Conservation (phyloP, 2,888 invertebrate species). For the Ethmia dodecea region DNA sequence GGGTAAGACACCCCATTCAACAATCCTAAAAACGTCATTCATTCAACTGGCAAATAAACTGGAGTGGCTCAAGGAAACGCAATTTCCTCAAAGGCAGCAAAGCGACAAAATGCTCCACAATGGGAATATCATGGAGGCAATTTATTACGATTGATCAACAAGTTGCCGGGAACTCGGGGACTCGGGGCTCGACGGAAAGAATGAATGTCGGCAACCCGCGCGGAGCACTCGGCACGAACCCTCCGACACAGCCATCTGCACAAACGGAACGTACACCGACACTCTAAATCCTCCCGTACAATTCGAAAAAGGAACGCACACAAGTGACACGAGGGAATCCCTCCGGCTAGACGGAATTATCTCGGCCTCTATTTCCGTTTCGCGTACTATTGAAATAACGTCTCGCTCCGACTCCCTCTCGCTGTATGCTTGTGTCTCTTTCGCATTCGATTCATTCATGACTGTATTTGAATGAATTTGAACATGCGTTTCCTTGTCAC, state of each 20-base stretch:
- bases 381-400: constrained; percentile 71
- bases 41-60: constrained; percentile 54
- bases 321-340: constrained; percentile 76
- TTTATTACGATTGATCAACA: constrained; percentile 77
- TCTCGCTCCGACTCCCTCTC: constrained; percentile 51
- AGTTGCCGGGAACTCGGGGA: constrained; percentile 65
- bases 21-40: constrained; percentile 11
- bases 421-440: constrained; percentile 41
- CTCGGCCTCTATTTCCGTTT: constrained; percentile 75
- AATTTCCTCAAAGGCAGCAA: constrained; percentile 71
- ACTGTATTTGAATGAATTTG: constrained; percentile 69
- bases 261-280: constrained; percentile 56
- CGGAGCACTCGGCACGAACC: constrained; percentile 49
- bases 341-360: constrained; percentile 77
- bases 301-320: constrained; percentile 71
- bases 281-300: constrained; percentile 60
- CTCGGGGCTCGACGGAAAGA: constrained; percentile 55
- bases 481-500: constrained; percentile 53
- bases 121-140: constrained; percentile 74
- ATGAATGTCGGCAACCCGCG: constrained; percentile 45
- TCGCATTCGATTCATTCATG: constrained; percentile 75
- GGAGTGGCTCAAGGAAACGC: constrained; percentile 63
- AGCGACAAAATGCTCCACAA: constrained; percentile 74
- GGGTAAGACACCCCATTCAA: constrained; percentile 5
- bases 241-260: constrained; percentile 37